Evolutionary conservation across 2,888 invertebrate species (phyloP).

Genomic region (Heliconius ethilla): DNA sequence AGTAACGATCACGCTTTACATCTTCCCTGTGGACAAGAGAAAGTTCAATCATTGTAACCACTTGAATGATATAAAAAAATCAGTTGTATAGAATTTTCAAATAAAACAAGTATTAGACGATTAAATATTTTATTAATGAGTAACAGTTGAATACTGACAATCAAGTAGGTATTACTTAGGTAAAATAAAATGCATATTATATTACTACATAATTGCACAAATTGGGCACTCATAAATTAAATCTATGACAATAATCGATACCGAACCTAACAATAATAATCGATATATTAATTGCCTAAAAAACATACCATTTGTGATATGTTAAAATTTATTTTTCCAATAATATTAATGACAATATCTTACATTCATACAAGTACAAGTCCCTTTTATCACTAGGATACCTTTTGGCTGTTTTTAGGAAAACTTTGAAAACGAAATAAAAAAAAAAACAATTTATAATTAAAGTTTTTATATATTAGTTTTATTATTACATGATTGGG

Average conservation of each 20-base stretch:
- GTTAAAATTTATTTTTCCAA: slow-evolving; percentile 9
- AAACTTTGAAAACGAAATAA: neutral
- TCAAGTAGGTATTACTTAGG: slow-evolving; percentile 53
- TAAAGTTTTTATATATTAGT: neutral
- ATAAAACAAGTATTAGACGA: slow-evolving; percentile 52
- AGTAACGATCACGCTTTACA: too few species aligned
- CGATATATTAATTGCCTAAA: slow-evolving; percentile 17
- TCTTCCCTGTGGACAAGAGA: too few species aligned
- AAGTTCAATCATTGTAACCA: neutral
- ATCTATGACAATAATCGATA: slow-evolving; percentile 27
- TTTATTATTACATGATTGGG: neutral
- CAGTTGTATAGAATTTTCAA: slow-evolving; percentile 34
- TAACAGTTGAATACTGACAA: slow-evolving; percentile 76
- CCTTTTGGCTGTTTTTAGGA: neutral
- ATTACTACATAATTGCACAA: slow-evolving; percentile 68
- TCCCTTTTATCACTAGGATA: neutral
- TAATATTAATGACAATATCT: neutral
- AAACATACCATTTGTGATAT: slow-evolving; percentile 35
- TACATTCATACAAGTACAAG: slow-evolving; percentile 5
- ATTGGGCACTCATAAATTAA: slow-evolving; percentile 44
- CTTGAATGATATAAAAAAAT: neutral
- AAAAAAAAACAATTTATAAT: neutral
- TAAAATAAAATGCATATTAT: slow-evolving; percentile 53
- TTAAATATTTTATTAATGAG: slow-evolving; percentile 76
- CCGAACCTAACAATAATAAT: slow-evolving; percentile 20